phyloP scores from a whole-genome alignment of 2,888 invertebrate genomes.

The Hoplodrina ambigua region DNA sequence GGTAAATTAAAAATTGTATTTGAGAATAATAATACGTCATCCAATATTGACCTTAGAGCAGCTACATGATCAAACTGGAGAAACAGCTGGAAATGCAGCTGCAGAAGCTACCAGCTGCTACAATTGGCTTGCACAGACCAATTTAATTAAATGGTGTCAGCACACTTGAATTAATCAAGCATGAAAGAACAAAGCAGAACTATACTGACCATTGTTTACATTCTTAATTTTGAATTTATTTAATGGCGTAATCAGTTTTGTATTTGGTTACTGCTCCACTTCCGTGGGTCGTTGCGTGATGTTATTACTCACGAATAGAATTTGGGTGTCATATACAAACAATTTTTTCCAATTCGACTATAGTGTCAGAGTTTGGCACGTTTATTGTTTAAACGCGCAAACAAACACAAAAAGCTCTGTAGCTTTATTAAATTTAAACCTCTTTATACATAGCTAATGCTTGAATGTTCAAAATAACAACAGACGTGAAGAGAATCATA shows the following conservation, averaged over 20 bases:
- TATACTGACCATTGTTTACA: not conserved
- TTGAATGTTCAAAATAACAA: not conserved
- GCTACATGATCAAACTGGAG: constrained; percentile 3
- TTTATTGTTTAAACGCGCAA: too few species aligned
- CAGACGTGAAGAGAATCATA: not conserved
- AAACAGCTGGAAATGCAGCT: constrained; percentile 26
- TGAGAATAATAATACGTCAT: constrained; percentile 1
- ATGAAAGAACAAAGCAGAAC: constrained; percentile 1
- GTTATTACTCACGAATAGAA: too few species aligned
- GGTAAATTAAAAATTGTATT: not conserved
- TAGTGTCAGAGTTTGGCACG: too few species aligned
- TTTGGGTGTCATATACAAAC: too few species aligned
- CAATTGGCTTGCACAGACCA: constrained; percentile 20
- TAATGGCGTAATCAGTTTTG: not conserved
- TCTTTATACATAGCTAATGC: not conserved
- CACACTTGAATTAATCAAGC: not conserved
- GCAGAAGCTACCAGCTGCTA: constrained; percentile 8
- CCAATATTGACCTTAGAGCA: constrained; percentile 24
- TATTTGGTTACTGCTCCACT: too few species aligned
- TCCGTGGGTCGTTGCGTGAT: too few species aligned
- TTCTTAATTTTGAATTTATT: constrained; percentile 3
- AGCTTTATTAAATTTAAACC: too few species aligned
- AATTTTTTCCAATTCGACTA: too few species aligned
- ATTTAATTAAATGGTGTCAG: constrained; percentile 7
- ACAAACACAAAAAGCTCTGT: too few species aligned